Conservation (phyloP, 2,113 vertebrate species). For the Pluvianellus socialis region DNA sequence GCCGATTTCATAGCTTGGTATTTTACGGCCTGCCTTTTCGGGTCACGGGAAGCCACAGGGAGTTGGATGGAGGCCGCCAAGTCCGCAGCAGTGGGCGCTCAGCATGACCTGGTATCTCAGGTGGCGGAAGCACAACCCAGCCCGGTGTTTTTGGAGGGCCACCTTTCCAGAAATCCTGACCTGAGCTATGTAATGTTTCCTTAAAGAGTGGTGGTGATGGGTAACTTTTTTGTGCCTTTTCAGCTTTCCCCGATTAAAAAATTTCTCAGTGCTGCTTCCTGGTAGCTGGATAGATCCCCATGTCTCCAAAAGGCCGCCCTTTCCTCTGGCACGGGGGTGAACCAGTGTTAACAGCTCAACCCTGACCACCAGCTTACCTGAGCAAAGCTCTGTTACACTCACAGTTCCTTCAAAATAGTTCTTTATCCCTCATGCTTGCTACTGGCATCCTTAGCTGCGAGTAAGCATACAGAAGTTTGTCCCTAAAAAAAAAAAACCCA, state of each 20-base stretch:
- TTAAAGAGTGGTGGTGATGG: accelerated
- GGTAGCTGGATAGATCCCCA: accelerated
- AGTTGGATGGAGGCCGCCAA: accelerated
- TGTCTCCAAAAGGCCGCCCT: accelerated
- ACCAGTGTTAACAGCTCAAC: too few species aligned
- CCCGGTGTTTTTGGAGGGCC: too few species aligned
- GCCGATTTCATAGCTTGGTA: not conserved
- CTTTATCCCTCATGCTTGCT: not conserved
- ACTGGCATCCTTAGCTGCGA: not conserved
- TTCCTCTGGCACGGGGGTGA: not conserved
- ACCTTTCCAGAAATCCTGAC: not conserved
- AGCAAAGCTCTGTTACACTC: not conserved
- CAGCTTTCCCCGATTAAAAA: not conserved
- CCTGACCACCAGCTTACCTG: too few species aligned
- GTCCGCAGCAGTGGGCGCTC: not conserved
- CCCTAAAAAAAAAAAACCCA: not conserved
- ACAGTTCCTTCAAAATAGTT: not conserved
- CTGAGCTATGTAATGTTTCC: not conserved
- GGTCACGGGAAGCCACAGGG: not conserved
- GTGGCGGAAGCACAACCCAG: accelerated
- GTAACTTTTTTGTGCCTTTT: not conserved
- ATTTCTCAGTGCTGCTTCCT: not conserved
- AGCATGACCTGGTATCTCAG: accelerated
- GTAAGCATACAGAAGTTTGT: not conserved
- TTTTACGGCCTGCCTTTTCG: not conserved